phyloP scores from a whole-genome alignment of 2,797 vertebrate species.

The Varecia variegata region DNA sequence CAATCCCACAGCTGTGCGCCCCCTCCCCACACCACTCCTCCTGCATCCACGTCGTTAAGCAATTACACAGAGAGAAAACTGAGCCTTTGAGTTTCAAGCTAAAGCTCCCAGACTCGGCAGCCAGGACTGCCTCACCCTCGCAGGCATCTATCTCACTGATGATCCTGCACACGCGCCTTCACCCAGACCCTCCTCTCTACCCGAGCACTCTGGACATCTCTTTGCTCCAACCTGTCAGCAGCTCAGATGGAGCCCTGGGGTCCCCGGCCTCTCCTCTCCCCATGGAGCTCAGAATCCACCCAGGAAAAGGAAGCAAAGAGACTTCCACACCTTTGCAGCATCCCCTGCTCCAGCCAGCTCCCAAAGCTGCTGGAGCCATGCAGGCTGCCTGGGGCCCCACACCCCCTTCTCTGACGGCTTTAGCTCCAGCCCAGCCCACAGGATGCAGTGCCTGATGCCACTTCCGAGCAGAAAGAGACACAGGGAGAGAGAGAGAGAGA shows the following conservation, averaged over 20 bases:
- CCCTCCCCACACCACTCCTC: slow-evolving; percentile 43
- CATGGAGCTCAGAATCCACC: neutral
- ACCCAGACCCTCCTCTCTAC: neutral
- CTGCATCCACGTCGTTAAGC: slow-evolving; percentile 40
- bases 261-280: neutral
- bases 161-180: neutral
- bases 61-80: slow-evolving; percentile 41
- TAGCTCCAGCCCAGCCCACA: slow-evolving; percentile 69
- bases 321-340: slow-evolving; percentile 52
- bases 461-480: slow-evolving; percentile 53
- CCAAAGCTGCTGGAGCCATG: slow-evolving; percentile 20
- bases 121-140: neutral
- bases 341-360: slow-evolving; percentile 45
- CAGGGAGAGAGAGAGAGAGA: neutral
- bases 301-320: slow-evolving; percentile 20
- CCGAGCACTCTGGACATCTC: neutral
- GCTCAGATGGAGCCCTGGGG: neutral
- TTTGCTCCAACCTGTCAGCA: neutral
- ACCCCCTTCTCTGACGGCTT: slow-evolving; percentile 35
- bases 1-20: slow-evolving; percentile 59
- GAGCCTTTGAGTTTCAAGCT: slow-evolving; percentile 60
- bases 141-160: neutral
- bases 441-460: slow-evolving; percentile 64
- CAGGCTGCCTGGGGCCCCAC: slow-evolving; percentile 53
- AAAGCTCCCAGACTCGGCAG: slow-evolving; percentile 50